Conservation (phyloP, 2,797 vertebrate genomes). For the Macropus fuliginosus region DNA sequence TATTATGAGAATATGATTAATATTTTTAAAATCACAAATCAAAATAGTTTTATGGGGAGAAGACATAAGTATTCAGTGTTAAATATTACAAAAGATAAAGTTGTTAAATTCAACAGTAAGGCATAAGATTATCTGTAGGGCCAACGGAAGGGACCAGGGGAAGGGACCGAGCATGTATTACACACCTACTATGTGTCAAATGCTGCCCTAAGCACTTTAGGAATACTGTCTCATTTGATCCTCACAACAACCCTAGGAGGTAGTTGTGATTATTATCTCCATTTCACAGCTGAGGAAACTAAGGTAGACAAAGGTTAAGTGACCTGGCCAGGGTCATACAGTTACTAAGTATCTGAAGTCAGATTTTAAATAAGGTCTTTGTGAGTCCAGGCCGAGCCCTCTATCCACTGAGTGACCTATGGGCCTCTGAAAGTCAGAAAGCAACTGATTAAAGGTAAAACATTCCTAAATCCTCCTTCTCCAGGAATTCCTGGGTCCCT, state of each 20-base stretch:
- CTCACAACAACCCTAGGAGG: not conserved
- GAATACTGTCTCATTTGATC: not conserved
- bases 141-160: not conserved
- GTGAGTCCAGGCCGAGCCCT: not conserved
- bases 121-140: constrained; percentile 3
- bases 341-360: not conserved
- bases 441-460: not conserved
- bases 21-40: not conserved
- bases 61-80: constrained; percentile 1
- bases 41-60: constrained; percentile 20
- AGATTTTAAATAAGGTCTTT: not conserved
- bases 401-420: not conserved
- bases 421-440: not conserved
- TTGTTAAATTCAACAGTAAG: constrained; percentile 24
- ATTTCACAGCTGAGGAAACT: not conserved
- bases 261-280: not conserved
- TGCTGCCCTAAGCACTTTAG: too few species aligned
- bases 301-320: not conserved
- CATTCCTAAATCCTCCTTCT: not conserved
- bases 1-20: constrained; percentile 21
- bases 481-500: not conserved
- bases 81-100: constrained; percentile 41
- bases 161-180: not conserved
- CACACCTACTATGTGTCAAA: not conserved
- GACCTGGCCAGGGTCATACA: not conserved